Evolutionary conservation across 1,140 invertebrate genomes (phyloP), one percentile per base, ranked within the genome.

Genomic region (Anadara kagoshimensis): DNA sequence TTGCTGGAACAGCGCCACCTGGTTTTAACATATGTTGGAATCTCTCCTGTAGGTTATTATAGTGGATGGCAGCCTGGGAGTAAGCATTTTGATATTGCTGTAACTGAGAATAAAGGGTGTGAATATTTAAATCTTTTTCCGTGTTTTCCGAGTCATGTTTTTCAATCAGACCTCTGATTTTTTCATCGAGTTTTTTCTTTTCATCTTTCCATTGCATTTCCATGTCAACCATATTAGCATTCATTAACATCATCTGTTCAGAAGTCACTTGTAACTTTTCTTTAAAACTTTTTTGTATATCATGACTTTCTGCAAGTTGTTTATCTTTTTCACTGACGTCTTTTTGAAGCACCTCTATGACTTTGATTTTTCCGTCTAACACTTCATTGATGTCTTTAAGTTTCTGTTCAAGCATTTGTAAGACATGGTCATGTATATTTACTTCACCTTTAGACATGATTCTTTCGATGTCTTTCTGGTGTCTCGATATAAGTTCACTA

Each of bases 241-340:
- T 94, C 93, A 95, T 94, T 79, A 92, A 91, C 86, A 92, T 91
- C 93, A 95, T 94, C 88, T 95, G 93, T 75, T 93, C 92, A 86
- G 94, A 93, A 14, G 94, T 94, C 10, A 84, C 75, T 62, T 81
- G 78, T n/a, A 87, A 78, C 43, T 86, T 87, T 58, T 87, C 85
- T 64, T 82, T 83, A 20, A 86, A 76, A 41, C 71, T 78, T 67
- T 83, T 85, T 45, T 84, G 74, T 36, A 80, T 57, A 29, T 84
- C 79, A 36, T 66, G 63, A 62, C 78, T 78, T 56, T 86, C 80
- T n/a, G 70, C 41, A 29, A 86, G 73, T 41, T 86, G 76, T 53
- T 79, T 82, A 36, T 87, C 86, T 53, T 84, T 86, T 24, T 79
- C 77, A 61, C 43, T 78, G 36, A 76, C 78, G 59, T 87, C 84